Evolutionary conservation across 2,797 vertebrate species (phyloP).

Genomic region (Danio choprae): DNA sequence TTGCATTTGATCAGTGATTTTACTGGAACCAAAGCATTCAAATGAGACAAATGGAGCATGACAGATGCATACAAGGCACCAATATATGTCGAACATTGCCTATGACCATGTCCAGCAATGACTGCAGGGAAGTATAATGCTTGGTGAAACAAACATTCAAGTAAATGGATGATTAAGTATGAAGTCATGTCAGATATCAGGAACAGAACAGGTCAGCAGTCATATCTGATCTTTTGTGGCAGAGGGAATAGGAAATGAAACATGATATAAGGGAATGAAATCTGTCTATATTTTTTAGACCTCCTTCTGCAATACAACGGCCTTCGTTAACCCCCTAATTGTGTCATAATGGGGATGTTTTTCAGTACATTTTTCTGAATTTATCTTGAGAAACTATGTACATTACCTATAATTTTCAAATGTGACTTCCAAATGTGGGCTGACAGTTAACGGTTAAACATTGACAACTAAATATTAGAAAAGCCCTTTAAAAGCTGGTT

Average conservation of each 20-base stretch:
- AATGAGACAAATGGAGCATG: slow-evolving; percentile 10
- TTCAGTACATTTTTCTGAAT: too few relatives aligned
- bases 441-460: background rate
- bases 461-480: background rate
- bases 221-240: background rate
- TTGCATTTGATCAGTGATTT: background rate
- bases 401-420: too few relatives aligned
- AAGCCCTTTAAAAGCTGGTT: background rate
- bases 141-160: background rate
- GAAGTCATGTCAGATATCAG: background rate
- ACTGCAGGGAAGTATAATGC: background rate
- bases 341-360: too few relatives aligned
- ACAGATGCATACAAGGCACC: background rate
- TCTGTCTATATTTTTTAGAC: background rate
- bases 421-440: too few relatives aligned
- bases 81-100: background rate
- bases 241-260: slow-evolving; percentile 5
- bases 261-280: background rate
- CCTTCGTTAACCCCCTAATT: background rate
- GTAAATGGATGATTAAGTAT: background rate
- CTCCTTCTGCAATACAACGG: background rate
- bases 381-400: too few relatives aligned
- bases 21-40: background rate
- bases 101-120: background rate
- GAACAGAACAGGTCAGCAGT: background rate